These are phyloP conservation scores for Sebastes nivosus DNA, from an alignment of 2,797 vertebrate genomes.

Conservation along the genomic window DNA sequence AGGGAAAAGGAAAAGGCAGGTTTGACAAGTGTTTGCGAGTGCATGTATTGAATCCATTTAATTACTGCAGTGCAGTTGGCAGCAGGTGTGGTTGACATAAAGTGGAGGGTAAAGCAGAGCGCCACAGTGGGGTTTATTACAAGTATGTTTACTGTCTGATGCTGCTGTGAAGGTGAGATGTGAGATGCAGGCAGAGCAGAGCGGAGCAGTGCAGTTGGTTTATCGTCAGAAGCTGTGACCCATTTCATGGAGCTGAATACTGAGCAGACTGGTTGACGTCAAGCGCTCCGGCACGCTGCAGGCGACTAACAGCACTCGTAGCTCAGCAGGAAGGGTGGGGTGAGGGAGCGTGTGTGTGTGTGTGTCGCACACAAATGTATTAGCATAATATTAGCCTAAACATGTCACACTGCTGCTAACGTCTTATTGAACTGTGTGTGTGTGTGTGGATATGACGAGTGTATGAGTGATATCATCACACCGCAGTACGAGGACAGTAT, in stretches of 20 bases:
- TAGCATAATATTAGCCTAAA: slow-evolving; percentile 65
- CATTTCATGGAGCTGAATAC: slow-evolving; percentile 84
- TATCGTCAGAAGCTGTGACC: slow-evolving; percentile 84
- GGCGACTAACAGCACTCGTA: slow-evolving; percentile 66
- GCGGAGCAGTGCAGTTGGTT: slow-evolving; percentile 62
- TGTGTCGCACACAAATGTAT: slow-evolving; percentile 40
- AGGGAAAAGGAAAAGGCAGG: background rate
- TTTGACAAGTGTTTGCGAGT: background rate
- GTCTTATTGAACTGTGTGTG: slow-evolving; percentile 12
- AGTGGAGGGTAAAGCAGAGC: slow-evolving; percentile 16
- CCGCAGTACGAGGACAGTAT: background rate
- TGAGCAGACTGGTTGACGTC: slow-evolving; percentile 86
- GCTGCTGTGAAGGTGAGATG: slow-evolving; percentile 61
- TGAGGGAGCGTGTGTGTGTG: background rate
- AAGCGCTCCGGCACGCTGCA: slow-evolving; percentile 74
- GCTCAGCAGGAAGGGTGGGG: slow-evolving; percentile 52
- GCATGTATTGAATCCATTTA: background rate
- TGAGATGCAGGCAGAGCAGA: slow-evolving; percentile 54
- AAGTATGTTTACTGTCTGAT: slow-evolving; percentile 55
- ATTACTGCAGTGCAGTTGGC: slow-evolving; percentile 38
- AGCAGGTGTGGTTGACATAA: slow-evolving; percentile 47
- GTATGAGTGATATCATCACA: background rate
- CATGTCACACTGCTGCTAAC: slow-evolving; percentile 32
- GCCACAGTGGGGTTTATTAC: slow-evolving; percentile 44
- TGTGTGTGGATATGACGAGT: slow-evolving; percentile 2